Evolutionary conservation across 2,797 vertebrate genomes (phyloP).

Genomic region (Peromyscus nudipes): DNA sequence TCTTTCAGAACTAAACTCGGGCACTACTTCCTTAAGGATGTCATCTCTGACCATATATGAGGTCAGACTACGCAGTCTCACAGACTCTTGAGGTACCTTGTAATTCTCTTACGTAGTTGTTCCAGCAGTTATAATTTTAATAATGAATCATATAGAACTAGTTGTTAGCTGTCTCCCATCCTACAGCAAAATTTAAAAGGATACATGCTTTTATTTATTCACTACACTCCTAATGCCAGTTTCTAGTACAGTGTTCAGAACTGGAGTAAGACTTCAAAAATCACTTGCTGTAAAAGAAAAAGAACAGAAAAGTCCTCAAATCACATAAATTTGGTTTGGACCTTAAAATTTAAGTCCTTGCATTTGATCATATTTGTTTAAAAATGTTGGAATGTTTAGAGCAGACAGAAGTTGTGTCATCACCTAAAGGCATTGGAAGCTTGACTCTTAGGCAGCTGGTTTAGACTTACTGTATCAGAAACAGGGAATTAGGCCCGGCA

Average conservation of each 20-base stretch:
- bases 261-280: slow-evolving; percentile 12
- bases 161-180: background rate
- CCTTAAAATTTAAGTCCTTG: slow-evolving; percentile 50
- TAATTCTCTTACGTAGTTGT: slow-evolving; percentile 40
- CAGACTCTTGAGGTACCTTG: background rate
- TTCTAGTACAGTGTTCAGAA: background rate
- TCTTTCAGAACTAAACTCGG: slow-evolving; percentile 40
- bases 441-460: background rate
- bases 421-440: slow-evolving; percentile 13
- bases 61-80: slow-evolving; percentile 30
- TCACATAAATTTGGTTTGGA: slow-evolving; percentile 43
- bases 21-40: slow-evolving; percentile 35
- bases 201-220: background rate
- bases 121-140: slow-evolving; percentile 30
- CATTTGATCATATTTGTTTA: slow-evolving; percentile 4
- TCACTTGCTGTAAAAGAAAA: slow-evolving; percentile 43
- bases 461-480: background rate
- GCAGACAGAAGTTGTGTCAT: background rate
- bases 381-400: slow-evolving; percentile 1
- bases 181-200: background rate
- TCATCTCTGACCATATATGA: background rate
- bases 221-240: background rate
- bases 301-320: slow-evolving; percentile 21
- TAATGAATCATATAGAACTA: slow-evolving; percentile 34
- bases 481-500: background rate